Evolutionary conservation across 2,797 vertebrate species (phyloP).

Genomic region (Coracias cyanogaster): DNA sequence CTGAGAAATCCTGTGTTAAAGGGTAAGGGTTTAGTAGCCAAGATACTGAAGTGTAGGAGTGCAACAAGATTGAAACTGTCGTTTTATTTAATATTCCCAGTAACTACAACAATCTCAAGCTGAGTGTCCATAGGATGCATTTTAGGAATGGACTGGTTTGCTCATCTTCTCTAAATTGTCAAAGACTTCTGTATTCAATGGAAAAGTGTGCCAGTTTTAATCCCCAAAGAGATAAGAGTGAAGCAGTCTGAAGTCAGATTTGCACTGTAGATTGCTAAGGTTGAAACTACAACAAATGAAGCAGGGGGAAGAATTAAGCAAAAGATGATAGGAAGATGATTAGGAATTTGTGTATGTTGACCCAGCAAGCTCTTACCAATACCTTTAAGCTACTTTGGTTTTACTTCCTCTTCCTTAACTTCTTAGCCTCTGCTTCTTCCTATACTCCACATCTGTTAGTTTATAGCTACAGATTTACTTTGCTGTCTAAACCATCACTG

Average conservation of each 20-base stretch:
- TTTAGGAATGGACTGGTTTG: background rate
- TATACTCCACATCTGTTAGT: background rate
- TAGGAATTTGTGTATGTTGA: background rate
- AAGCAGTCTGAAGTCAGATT: background rate
- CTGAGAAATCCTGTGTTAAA: background rate
- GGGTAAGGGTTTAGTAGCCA: background rate
- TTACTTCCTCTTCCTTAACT: background rate
- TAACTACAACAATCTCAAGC: background rate
- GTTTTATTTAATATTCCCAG: background rate
- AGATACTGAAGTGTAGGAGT: background rate
- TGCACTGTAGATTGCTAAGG: background rate
- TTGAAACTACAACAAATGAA: background rate
- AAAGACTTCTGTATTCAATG: background rate
- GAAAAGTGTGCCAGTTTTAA: background rate
- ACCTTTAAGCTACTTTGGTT: background rate
- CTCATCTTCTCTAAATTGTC: background rate
- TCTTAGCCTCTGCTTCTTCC: background rate
- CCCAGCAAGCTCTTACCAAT: background rate
- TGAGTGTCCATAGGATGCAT: background rate
- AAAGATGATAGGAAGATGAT: background rate
- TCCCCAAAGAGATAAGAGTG: background rate
- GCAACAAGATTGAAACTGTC: background rate
- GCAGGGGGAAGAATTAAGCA: background rate
- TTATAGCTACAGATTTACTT: background rate
- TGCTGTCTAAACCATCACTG: background rate